These are phyloP conservation scores for Peromyscus leucopus DNA, from an alignment of 2,113 vertebrate genomes.

Conservation along the genomic window DNA sequence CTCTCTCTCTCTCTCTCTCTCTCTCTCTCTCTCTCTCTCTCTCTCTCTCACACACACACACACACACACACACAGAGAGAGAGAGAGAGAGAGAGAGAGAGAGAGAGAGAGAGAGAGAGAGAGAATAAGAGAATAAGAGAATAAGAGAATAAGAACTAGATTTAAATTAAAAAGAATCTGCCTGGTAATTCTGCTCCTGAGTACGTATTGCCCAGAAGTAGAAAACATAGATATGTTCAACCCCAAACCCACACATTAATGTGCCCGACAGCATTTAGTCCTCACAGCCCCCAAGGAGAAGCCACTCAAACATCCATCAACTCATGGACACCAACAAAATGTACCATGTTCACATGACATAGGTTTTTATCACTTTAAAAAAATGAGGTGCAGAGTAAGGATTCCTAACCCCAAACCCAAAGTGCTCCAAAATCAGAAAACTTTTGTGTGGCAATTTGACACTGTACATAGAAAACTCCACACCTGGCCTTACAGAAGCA, in stretches of 20 bases:
- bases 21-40: no score
- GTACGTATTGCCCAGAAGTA: not conserved
- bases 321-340: not conserved
- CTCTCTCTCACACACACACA: no score
- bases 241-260: not conserved
- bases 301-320: not conserved
- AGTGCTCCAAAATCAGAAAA: not conserved
- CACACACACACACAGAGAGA: no score
- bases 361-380: not conserved
- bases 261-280: not conserved
- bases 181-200: not conserved
- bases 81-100: no score
- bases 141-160: not conserved
- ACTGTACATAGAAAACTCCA: not conserved
- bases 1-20: not conserved
- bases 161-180: not conserved
- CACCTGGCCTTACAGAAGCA: not conserved
- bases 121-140: no score
- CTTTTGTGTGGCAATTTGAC: not conserved
- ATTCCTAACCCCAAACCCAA: not conserved
- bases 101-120: no score
- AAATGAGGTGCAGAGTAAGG: not conserved
- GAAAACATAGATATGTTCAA: not conserved
- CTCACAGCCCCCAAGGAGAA: not conserved
- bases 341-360: not conserved